Evolutionary conservation across 2,113 vertebrate species (phyloP).

Genomic region (Dermatemys mawii): DNA sequence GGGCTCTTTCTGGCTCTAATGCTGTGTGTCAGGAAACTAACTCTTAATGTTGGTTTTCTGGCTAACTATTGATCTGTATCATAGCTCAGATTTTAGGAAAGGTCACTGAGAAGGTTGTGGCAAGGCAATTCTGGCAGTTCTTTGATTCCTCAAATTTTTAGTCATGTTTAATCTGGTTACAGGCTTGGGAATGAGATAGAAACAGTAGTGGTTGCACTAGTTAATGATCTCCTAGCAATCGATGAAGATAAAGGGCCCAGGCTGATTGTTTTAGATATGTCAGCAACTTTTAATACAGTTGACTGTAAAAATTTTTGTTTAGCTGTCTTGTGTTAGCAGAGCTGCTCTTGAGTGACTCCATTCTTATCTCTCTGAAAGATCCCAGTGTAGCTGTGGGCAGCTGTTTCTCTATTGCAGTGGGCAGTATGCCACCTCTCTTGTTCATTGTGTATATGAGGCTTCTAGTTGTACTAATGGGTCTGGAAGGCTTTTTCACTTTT

Average conservation of each 20-base stretch:
- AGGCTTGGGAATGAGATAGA: neutral
- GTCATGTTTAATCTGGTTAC: neutral
- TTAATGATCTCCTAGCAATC: neutral
- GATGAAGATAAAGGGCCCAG: neutral
- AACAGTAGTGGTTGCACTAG: neutral
- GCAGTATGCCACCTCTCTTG: neutral
- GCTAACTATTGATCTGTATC: neutral
- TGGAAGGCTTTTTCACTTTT: too few species aligned
- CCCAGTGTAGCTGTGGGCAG: neutral
- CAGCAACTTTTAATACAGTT: neutral
- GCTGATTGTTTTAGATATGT: neutral
- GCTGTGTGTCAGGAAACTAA: neutral
- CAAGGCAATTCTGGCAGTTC: neutral
- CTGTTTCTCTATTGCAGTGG: neutral
- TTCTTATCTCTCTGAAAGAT: neutral
- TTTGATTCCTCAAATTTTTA: neutral
- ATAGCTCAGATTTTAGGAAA: neutral
- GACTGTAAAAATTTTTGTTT: neutral
- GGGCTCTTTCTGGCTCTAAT: too few species aligned
- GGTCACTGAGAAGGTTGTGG: neutral
- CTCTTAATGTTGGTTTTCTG: neutral
- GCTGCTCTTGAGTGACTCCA: neutral
- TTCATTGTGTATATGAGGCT: neutral
- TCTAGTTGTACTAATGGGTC: too few species aligned
- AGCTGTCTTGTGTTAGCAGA: neutral